Evolutionary conservation across 2,113 vertebrate genomes (phyloP).

Genomic region (Edolisoma coerulescens): DNA sequence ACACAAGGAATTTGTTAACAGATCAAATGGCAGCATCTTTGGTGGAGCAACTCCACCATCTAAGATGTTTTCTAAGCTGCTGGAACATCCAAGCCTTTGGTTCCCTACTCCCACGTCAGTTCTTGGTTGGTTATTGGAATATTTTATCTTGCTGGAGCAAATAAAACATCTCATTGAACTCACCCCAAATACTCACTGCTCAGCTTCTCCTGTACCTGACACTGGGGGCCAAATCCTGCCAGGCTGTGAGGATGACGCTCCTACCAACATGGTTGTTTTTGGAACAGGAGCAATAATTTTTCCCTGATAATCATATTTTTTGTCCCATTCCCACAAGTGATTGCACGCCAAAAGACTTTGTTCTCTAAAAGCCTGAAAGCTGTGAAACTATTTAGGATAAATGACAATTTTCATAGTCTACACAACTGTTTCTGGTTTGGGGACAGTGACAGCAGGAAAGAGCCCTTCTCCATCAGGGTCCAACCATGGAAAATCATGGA

Average conservation of each 20-base stretch:
- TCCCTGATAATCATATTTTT: not conserved
- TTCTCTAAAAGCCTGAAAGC: not conserved
- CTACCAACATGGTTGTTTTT: not conserved
- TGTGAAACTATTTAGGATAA: not conserved
- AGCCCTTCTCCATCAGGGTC: not conserved
- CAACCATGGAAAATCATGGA: not conserved
- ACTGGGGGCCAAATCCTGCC: not conserved
- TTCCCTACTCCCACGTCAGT: accelerated
- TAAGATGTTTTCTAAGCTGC: not conserved
- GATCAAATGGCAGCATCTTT: not conserved
- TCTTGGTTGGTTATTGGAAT: not conserved
- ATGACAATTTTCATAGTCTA: not conserved
- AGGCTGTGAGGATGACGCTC: not conserved
- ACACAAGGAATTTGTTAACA: not conserved
- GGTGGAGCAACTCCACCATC: not conserved
- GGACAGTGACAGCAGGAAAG: not conserved
- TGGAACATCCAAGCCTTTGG: not conserved
- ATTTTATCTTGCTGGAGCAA: not conserved
- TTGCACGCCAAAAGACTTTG: not conserved
- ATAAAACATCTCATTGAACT: not conserved
- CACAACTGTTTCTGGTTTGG: not conserved
- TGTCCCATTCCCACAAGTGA: not conserved
- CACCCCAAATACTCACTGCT: not conserved
- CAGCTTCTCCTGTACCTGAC: not conserved
- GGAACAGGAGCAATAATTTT: not conserved